Evolutionary conservation across 2,888 invertebrate species (phyloP).

Genomic region (Magallana nippona): DNA sequence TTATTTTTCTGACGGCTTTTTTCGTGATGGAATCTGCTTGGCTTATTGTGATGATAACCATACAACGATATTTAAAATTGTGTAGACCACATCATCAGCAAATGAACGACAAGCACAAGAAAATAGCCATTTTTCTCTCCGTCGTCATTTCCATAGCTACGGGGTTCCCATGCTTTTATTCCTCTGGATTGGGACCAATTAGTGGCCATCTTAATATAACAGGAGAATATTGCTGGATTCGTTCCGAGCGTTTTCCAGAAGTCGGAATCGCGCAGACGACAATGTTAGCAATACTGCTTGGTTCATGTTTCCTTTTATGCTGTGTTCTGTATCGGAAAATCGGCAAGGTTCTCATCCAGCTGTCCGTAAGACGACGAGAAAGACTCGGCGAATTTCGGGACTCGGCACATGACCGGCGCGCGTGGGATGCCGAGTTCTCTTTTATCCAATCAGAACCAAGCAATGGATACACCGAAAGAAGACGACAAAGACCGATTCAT

Average conservation of each 20-base stretch:
- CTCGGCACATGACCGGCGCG: neutral
- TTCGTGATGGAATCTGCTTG: conserved; percentile 12
- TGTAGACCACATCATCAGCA: neutral
- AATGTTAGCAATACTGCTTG: neutral
- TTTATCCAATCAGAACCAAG: conserved; percentile 3
- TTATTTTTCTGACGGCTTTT: neutral
- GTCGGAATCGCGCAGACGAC: neutral
- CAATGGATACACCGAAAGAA: neutral
- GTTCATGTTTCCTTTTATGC: neutral
- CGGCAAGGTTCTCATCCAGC: neutral
- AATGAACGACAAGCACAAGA: neutral
- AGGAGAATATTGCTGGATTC: neutral
- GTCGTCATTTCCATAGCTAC: neutral
- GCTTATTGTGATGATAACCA: neutral
- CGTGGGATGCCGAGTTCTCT: neutral
- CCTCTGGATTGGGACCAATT: neutral
- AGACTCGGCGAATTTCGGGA: neutral
- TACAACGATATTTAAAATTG: neutral
- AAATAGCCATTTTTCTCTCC: neutral
- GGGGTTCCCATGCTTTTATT: neutral
- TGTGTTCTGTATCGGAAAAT: conserved; percentile 2
- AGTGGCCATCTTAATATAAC: neutral
- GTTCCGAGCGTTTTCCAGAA: neutral
- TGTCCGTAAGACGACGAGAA: neutral
- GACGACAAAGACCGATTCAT: neutral